phyloP scores from a whole-genome alignment of 1,140 invertebrate genomes.

The Dinothrombium tinctorium region DNA sequence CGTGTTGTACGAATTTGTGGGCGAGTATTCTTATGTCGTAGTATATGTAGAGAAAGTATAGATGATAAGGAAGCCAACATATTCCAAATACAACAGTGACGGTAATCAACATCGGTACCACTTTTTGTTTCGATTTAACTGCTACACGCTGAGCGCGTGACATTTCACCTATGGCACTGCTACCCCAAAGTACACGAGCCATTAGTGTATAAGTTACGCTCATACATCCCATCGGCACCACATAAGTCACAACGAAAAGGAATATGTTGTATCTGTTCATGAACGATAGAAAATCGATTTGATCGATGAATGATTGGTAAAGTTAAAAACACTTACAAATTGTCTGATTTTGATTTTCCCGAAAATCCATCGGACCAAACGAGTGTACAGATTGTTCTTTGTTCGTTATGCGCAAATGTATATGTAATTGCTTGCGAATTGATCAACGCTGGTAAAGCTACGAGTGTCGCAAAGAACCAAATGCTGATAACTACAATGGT shows the following conservation, averaged over 20 bases:
- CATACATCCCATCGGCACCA: conserved; percentile 75
- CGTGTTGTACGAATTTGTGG: conserved; percentile 54
- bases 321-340: conserved; percentile 8
- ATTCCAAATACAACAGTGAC: conserved; percentile 38
- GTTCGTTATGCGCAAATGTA: conserved; percentile 29
- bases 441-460: conserved; percentile 59
- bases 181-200: conserved; percentile 61
- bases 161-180: conserved; percentile 62
- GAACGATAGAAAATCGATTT: conserved; percentile 18
- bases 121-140: conserved; percentile 67
- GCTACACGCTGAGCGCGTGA: conserved; percentile 58
- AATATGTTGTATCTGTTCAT: conserved; percentile 52
- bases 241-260: conserved; percentile 72
- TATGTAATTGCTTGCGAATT: conserved; percentile 43
- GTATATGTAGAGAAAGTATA: conserved; percentile 62
- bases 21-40: conserved; percentile 48
- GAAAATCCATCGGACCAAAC: conserved; percentile 8
- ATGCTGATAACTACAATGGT: conserved; percentile 43
- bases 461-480: conserved; percentile 45
- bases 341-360: conserved; percentile 4
- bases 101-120: conserved; percentile 77
- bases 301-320: neutral
- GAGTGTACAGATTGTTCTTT: conserved; percentile 23
- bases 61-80: conserved; percentile 77
- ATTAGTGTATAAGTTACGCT: conserved; percentile 70